A percentile compares a stretch with the other conserved stretches of the same genome.
These are phyloP conservation scores for Monarcha castaneiventris DNA, from an alignment of 2,113 vertebrate species.

Conservation along the genomic window DNA sequence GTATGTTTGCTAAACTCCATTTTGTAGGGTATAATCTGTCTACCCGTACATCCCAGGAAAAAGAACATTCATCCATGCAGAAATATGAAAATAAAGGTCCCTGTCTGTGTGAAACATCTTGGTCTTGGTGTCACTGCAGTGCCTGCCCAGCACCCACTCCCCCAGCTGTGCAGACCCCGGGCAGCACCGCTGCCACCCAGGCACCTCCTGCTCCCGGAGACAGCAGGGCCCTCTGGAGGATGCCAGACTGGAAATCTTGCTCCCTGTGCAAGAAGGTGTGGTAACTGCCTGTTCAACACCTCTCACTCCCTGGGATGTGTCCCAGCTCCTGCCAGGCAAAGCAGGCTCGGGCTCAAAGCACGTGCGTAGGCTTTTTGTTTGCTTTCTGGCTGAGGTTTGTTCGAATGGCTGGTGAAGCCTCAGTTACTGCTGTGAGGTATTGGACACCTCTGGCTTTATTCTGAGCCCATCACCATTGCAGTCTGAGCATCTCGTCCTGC, in stretches of 20 bases:
- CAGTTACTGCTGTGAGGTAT: not conserved
- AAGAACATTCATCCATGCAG: not conserved
- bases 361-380: accelerated
- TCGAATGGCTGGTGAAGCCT: accelerated
- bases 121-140: not conserved
- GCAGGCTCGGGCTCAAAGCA: not conserved
- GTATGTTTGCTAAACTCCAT: not conserved
- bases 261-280: not conserved
- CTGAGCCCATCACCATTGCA: not conserved
- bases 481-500: not conserved
- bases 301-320: accelerated
- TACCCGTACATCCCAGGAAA: not conserved
- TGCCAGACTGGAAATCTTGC: not conserved
- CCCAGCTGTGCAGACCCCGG: accelerated
- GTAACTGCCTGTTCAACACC: not conserved
- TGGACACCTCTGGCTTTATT: not conserved
- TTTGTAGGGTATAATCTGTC: not conserved
- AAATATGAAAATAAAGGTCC: conserved; percentile 37
- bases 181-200: not conserved
- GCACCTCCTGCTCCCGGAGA: not conserved
- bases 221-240: not conserved
- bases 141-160: not conserved
- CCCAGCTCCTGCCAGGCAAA: not conserved
- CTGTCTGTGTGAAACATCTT: not conserved
- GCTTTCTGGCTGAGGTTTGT: not conserved